phyloP scores from a whole-genome alignment of 1,140 invertebrate species.

The Myzus persicae region DNA sequence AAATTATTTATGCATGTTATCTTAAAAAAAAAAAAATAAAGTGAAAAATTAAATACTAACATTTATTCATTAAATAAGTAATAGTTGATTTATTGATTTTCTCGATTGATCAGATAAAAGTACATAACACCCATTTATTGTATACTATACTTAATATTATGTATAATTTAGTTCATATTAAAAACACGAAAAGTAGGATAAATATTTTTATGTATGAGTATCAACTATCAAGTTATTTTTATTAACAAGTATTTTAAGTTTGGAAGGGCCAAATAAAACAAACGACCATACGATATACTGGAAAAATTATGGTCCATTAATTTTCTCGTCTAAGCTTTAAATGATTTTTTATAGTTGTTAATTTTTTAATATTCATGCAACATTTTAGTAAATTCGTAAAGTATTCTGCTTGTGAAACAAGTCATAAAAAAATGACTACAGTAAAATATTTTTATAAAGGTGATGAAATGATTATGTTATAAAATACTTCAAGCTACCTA shows the following conservation, averaged over 20 bases:
- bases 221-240: not conserved
- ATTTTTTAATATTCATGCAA: too few species aligned
- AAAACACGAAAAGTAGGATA: not conserved
- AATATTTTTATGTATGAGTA: not conserved
- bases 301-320: not conserved
- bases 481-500: too few species aligned
- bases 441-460: too few species aligned
- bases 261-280: not conserved
- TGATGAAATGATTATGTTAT: too few species aligned
- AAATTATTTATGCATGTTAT: not conserved
- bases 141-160: not conserved
- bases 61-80: not conserved
- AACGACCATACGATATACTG: too few species aligned
- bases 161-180: not conserved
- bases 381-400: too few species aligned
- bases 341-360: not conserved
- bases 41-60: not conserved
- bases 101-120: too few species aligned
- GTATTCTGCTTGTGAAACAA: too few species aligned
- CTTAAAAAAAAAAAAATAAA: too few species aligned
- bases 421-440: too few species aligned
- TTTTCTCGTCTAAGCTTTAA: not conserved
- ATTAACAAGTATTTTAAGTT: not conserved
- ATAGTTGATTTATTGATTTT: not conserved
- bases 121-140: not conserved